These are phyloP conservation scores for Hirtodrosophila cameraria DNA, from an alignment of 2,888 invertebrate genomes.

Conservation along the genomic window DNA sequence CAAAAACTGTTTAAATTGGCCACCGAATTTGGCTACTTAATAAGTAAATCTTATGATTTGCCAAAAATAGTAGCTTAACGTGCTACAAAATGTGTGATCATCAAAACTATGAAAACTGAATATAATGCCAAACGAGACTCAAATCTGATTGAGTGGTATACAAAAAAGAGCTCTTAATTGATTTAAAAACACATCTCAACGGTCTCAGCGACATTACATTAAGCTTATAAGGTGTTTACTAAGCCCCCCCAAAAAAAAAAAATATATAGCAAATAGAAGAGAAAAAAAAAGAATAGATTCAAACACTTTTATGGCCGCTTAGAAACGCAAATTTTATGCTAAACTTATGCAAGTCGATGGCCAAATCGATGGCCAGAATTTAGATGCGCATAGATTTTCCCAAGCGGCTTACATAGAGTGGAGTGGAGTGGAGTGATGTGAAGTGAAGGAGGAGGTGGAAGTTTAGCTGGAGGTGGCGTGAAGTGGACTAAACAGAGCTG, in stretches of 20 bases:
- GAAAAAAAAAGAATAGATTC: constrained; percentile 6
- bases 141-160: constrained; percentile 41
- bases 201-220: constrained; percentile 59
- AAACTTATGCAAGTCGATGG: constrained; percentile 57
- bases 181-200: constrained; percentile 67
- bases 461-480: too few relatives aligned
- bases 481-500: neutral
- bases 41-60: constrained; percentile 12
- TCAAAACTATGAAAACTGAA: constrained; percentile 23
- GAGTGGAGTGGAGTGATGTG: constrained; percentile 1
- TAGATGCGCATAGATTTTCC: constrained; percentile 57
- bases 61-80: neutral
- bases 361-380: constrained; percentile 55
- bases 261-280: too few relatives aligned
- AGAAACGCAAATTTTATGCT: constrained; percentile 62
- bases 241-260: constrained; percentile 17
- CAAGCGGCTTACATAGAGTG: constrained; percentile 45
- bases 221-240: constrained; percentile 77
- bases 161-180: constrained; percentile 58
- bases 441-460: too few relatives aligned
- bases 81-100: neutral
- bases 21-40: constrained; percentile 23
- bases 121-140: constrained; percentile 14
- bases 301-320: constrained; percentile 57
- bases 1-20: constrained; percentile 5